Base-by-base conservation (phyloP, 2,888 invertebrate genomes). In the Timandra comae region DNA sequence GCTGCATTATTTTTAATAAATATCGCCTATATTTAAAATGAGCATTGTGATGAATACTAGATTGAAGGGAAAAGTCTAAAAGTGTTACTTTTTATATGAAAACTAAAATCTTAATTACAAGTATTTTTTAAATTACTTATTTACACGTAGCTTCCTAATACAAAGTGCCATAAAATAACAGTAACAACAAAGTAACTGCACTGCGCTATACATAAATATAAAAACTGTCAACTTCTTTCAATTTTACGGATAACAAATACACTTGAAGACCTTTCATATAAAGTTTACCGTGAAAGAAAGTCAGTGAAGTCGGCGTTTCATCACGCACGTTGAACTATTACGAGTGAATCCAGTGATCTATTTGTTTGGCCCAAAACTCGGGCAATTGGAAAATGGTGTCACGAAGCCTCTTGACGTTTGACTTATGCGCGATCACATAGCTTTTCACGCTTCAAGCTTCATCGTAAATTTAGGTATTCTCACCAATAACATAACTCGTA, bases 361-460 rank as follows among this genome's bases (percentile, higher is more conserved):
- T 76, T 70, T 74, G 70, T 67, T 66, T 68, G 51, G 61, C 58
- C 57, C 62, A 44, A 60, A 61, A 63, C 55, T 56, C 70, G 58
- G 63, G 64, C 74, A 72, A 66, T 72, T 67, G 74, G 65, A 69
- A 75, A 72, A 76, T 72, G 68, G 67, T 65, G 63, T 72, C 73
- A 68, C 71, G 72, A 59, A 62, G 66, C 56, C 64, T 57, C 64
- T 56, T 68, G 75, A 73, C 74, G 60, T 73, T 71, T 74, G 74
- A 77, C 67, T 70, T 72, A 74, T 75, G 68, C 62, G 55, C 56
- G 58, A 46, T 52, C 61, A 49, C 52, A 24, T 24, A 43, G 52
- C 52, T 46, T 58, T 58, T 54, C 54, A 57, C 60, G 56, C 58
- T 63, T 56, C 56, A 54, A 48, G 52, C 39, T 33, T 29, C 20